These are phyloP conservation scores for Sebastes umbrosus DNA, from an alignment of 2,797 vertebrate species.

Conservation along the genomic window DNA sequence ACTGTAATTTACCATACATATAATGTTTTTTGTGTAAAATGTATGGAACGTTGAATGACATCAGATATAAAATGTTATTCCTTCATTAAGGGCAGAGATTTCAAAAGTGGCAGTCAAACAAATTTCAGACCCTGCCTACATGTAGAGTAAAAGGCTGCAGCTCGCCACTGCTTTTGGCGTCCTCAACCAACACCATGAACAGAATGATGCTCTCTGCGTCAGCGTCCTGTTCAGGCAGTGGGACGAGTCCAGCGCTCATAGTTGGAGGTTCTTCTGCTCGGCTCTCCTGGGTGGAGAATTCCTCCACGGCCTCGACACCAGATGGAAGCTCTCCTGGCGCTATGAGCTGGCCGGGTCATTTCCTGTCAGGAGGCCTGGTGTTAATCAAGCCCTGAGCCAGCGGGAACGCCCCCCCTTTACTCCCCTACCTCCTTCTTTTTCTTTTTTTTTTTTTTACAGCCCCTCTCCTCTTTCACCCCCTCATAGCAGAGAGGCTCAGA, in stretches of 20 bases:
- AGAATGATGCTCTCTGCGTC: background rate
- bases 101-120: no score
- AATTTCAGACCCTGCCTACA: no score
- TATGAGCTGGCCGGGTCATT: slow-evolving; percentile 85
- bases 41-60: no score
- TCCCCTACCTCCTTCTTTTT: slow-evolving; percentile 50
- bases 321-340: slow-evolving; percentile 84
- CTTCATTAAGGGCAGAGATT: no score
- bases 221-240: background rate
- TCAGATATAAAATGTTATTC: no score
- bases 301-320: slow-evolving; percentile 73
- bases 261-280: slow-evolving; percentile 12
- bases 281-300: slow-evolving; percentile 67
- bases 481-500: slow-evolving; percentile 42
- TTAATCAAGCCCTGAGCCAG: slow-evolving; percentile 84
- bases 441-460: slow-evolving; percentile 39
- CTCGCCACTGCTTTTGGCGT: background rate
- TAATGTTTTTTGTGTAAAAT: no score
- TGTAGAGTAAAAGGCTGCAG: background rate
- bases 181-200: slow-evolving; percentile 11
- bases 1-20: no score
- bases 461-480: slow-evolving; percentile 49
- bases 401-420: slow-evolving; percentile 67
- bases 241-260: slow-evolving; percentile 25
- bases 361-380: slow-evolving; percentile 87